Percentiles rank a stretch among this genome's conserved stretches.
Evolutionary conservation across 2,888 invertebrate genomes (phyloP).

Genomic region (Keiferia lycopersicella): DNA sequence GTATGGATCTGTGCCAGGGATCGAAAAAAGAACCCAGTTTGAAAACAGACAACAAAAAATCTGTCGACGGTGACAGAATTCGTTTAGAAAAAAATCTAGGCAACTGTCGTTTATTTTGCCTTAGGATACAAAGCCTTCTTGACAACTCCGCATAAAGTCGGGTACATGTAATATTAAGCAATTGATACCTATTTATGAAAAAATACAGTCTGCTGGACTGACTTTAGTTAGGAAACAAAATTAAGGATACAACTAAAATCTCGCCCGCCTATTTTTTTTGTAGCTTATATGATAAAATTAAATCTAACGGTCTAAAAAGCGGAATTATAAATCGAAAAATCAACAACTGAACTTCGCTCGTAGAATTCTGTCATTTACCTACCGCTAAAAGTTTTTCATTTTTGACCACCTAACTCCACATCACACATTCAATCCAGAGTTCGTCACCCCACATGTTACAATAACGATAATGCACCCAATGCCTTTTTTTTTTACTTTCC

Average conservation of each 20-base stretch:
- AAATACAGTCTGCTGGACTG: too few relatives aligned
- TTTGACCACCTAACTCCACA: not conserved
- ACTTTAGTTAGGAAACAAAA: too few relatives aligned
- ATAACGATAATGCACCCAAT: not conserved
- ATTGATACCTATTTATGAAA: too few relatives aligned
- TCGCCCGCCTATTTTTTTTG: too few relatives aligned
- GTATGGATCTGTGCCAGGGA: conserved; percentile 20
- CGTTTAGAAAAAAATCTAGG: not conserved
- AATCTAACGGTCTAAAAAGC: too few relatives aligned
- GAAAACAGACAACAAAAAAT: conserved; percentile 34
- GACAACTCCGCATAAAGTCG: not conserved
- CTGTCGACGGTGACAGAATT: conserved; percentile 36
- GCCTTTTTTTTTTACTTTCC: not conserved
- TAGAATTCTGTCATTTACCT: too few relatives aligned
- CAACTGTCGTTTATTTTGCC: not conserved
- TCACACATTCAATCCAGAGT: not conserved
- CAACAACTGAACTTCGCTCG: too few relatives aligned
- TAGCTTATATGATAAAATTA: too few relatives aligned
- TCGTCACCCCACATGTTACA: conserved; percentile 8
- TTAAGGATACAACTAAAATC: too few relatives aligned
- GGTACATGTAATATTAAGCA: too few relatives aligned
- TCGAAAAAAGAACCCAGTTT: conserved; percentile 18
- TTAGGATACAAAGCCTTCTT: not conserved
- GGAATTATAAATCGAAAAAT: too few relatives aligned
- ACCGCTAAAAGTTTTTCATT: not conserved